phyloP scores from a whole-genome alignment of 2,888 invertebrate genomes.

The Cheilosia impressa region DNA sequence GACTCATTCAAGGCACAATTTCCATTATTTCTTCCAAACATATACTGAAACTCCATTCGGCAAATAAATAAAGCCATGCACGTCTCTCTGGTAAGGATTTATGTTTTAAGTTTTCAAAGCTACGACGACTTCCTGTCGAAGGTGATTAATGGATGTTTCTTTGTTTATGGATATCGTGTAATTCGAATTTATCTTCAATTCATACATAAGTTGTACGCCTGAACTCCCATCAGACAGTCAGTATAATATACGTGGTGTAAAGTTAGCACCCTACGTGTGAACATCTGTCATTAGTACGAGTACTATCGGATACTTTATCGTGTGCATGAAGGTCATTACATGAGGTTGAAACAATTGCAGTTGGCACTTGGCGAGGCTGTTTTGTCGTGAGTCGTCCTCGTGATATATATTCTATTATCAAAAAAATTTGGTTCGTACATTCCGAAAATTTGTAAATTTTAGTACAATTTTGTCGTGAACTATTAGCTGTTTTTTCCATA shows the following conservation, averaged over 20 bases:
- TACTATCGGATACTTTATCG: not conserved
- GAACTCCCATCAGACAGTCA: not conserved
- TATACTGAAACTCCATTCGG: too few species aligned
- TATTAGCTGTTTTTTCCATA: too few species aligned
- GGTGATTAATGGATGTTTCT: not conserved
- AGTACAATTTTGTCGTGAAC: too few species aligned
- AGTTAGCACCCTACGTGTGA: not conserved
- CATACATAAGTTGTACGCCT: too few species aligned
- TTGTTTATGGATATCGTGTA: not conserved
- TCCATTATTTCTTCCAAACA: too few species aligned
- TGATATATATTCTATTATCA: too few species aligned
- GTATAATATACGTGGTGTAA: not conserved
- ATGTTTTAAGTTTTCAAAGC: not conserved
- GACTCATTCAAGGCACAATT: too few species aligned
- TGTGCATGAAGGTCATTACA: not conserved
- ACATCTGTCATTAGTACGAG: not conserved
- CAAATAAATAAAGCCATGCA: too few species aligned
- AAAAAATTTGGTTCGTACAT: too few species aligned
- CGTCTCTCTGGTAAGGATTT: not conserved
- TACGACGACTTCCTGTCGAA: not conserved
- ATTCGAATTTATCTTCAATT: slow-evolving; percentile 1
- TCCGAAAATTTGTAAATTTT: too few species aligned
- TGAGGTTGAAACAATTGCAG: not conserved
- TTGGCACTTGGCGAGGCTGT: too few species aligned
- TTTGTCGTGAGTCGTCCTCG: too few species aligned